Evolutionary conservation across 2,888 invertebrate species (phyloP), one percentile per base, ranked within the genome.

Genomic region (Cartodere bifasciata): DNA sequence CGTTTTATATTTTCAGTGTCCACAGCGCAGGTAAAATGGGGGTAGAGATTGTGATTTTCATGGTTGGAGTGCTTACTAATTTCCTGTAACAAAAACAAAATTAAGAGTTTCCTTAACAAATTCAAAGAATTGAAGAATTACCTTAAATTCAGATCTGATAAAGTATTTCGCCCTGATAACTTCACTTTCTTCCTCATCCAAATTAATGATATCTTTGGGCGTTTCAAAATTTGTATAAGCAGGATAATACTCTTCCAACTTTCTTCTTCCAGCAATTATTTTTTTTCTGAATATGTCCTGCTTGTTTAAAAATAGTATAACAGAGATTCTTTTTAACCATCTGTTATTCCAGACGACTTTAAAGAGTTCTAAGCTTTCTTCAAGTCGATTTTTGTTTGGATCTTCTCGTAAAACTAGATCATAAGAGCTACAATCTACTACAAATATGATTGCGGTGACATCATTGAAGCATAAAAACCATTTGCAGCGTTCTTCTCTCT

Each of bases 401-500:
- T 95, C 95, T 70, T 97, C 95, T 55, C 92, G 76, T 61, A 97
- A 79, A 60, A 91, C 92, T 83, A 95, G 86, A 69, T 97, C 94
- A 73, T 92, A 95, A 52, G 90, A 90, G 65, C 91, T 91, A 67
- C 90, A 94, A 41, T 94, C 94, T 49, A 94, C 92, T 58, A 97
- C 94, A 70, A 95, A 97, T 59, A 95, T 97, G 64, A 97, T 97
- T 63, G 95, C 95, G 43, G 95, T 97, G 53, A 97, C 95, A 68
- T 95, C 95, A 68, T 97, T 95, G 74, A 95, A 95, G 69, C 95
- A 97, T 67, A 95, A 92, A 66, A 97, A 95, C 95, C 95, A 95
- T 64, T 97, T 97, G 60, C 94, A 78, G 43, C 95, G 75, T 68
- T 97, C 95, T 65, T 94, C 94, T 44, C 95, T 72, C 65, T 95